Evolutionary conservation across 2,888 invertebrate species (phyloP), one percentile per base, ranked within the genome.

Genomic region (Oligia strigilis): DNA sequence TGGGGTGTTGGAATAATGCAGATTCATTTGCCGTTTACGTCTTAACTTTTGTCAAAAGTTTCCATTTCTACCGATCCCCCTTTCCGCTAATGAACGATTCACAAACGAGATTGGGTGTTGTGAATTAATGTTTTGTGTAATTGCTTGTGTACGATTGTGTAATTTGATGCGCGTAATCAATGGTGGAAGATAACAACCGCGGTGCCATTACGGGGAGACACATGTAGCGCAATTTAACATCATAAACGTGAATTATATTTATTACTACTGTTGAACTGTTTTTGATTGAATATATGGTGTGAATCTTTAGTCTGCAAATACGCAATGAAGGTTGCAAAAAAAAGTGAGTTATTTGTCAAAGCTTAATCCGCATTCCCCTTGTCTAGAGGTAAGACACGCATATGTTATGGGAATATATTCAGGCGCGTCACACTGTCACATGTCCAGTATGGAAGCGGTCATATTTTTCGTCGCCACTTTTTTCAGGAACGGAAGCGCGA

Each of bases 41-140:
- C 94, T 94, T 94, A 95, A 95, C 94, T 96, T 95, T 95, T 94
- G 95, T 93, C 94, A 94, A 95, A 95, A 95, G 93, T 95, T 95
- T 93, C 92, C 91, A 93, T 93, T 92, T 88, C 90, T 90, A 89
- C 87, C 89, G 89, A 91, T 91, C 92, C 94, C 93, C 93, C 91
- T 91, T 93, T 92, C 93, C 93, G 92, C 94, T 95, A 95, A 95
- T 94, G 94, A 95, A 95, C 93, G 94, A 95, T 95, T 95, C 94
- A 93, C 93, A 92, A 94, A 94, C 93, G 93, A 94, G 94, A 94
- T 94, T 93, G 93, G 91, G 90, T 93, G 94, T 91, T 91, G 92
- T 90, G 92, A 94, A 93, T 95, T 93, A 94, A 95, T 95, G 95
- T 95, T 95, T 94, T 93, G 93, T 94, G 93, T 95, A 95, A 95